Evolutionary conservation across 2,888 invertebrate species (phyloP).

Genomic region (Sphecodes monilicornis): DNA sequence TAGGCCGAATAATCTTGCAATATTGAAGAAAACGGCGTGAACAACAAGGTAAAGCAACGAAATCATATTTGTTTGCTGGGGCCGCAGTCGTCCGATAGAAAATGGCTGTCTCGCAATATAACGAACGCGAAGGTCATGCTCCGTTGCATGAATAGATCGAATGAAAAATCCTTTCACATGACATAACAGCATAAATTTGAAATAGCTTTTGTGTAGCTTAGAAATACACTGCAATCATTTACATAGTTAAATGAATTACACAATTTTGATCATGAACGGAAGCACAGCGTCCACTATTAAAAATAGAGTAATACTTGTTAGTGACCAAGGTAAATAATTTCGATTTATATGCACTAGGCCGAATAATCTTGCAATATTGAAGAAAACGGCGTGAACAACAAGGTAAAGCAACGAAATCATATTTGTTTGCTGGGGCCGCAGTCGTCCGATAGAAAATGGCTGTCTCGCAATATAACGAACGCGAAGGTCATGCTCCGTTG

Average conservation of each 20-base stretch:
- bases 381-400: not conserved
- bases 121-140: slow-evolving; percentile 4
- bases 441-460: slow-evolving; percentile 13
- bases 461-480: slow-evolving; percentile 10
- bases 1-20: not conserved
- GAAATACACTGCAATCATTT: not conserved
- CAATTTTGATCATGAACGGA: not conserved
- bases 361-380: not conserved
- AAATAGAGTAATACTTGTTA: not conserved
- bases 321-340: not conserved
- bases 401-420: not conserved
- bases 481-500: not conserved
- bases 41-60: not conserved
- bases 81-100: slow-evolving; percentile 14
- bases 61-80: not conserved
- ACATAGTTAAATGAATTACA: not conserved
- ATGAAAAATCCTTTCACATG: no score
- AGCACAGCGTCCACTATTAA: not conserved
- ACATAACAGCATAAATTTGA: not conserved
- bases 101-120: slow-evolving; percentile 12
- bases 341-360: not conserved
- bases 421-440: not conserved
- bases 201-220: not conserved
- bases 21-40: not conserved
- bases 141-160: slow-evolving; percentile 15